Evolutionary conservation across 2,113 vertebrate genomes (phyloP).

Genomic region (Argyrosomus japonicus): DNA sequence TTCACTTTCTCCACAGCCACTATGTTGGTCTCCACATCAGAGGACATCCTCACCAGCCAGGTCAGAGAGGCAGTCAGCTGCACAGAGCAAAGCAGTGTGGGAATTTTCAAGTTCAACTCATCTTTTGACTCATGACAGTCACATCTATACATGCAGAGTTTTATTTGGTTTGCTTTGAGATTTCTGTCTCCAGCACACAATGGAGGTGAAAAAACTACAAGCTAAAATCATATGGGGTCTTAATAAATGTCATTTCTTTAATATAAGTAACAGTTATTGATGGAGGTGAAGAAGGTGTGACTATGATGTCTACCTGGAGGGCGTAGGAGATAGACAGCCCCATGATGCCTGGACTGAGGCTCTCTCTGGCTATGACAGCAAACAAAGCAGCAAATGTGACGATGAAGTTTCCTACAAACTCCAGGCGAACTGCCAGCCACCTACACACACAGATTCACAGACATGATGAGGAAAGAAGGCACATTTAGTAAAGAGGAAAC

Average conservation of each 20-base stretch:
- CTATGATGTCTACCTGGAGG: slow-evolving; percentile 87
- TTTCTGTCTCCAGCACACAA: background rate
- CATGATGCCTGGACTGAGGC: slow-evolving; percentile 91
- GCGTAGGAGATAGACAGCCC: slow-evolving; percentile 96
- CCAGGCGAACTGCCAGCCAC: slow-evolving; percentile 94
- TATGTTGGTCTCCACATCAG: slow-evolving; percentile 95
- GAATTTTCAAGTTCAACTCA: background rate
- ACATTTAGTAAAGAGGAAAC: background rate
- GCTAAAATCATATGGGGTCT: background rate
- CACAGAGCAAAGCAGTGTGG: background rate
- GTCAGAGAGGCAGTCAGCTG: slow-evolving; percentile 93
- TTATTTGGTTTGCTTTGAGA: background rate
- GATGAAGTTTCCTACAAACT: slow-evolving; percentile 94
- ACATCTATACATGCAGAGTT: background rate
- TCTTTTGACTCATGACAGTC: too few relatives aligned
- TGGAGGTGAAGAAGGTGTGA: background rate
- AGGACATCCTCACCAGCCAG: slow-evolving; percentile 98
- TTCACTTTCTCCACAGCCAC: slow-evolving; percentile 96
- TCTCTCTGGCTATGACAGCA: slow-evolving; percentile 89
- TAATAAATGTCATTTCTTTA: background rate
- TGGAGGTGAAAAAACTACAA: background rate
- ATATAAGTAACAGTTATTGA: background rate
- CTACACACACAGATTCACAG: slow-evolving; percentile 74
- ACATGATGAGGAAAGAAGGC: background rate
- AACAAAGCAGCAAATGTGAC: slow-evolving; percentile 92